phyloP scores from a whole-genome alignment of 2,113 vertebrate species.

The Microtus ochrogaster region DNA sequence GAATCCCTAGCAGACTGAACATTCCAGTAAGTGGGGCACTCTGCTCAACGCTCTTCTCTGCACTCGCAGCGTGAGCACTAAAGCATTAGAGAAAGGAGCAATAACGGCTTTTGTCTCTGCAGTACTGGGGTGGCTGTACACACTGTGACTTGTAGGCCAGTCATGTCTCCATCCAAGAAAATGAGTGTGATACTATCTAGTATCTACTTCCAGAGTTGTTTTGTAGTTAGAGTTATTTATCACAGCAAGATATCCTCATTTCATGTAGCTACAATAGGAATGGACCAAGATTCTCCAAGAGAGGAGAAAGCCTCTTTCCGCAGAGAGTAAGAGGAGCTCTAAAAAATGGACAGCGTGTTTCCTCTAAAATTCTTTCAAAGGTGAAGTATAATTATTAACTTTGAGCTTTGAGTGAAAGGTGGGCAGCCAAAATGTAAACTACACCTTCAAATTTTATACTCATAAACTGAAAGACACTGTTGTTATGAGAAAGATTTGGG shows the following conservation, averaged over 20 bases:
- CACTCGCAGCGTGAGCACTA: not conserved
- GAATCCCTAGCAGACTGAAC: slow-evolving; percentile 14
- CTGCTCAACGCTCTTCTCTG: not conserved
- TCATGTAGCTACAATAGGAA: not conserved
- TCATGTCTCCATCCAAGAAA: not conserved
- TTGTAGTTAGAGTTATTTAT: slow-evolving; percentile 3
- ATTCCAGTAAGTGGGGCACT: not conserved
- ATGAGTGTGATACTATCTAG: not conserved
- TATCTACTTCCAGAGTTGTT: not conserved
- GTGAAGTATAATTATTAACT: not conserved
- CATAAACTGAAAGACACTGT: not conserved
- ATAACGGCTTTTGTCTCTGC: not conserved
- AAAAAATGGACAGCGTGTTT: not conserved
- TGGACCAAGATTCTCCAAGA: not conserved
- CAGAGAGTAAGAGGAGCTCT: not conserved
- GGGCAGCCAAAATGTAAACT: not conserved
- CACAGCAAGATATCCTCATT: not conserved
- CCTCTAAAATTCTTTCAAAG: not conserved
- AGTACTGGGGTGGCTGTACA: not conserved
- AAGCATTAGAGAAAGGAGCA: not conserved
- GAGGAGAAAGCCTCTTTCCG: not conserved
- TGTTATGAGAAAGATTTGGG: not conserved
- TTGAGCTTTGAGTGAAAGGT: not conserved
- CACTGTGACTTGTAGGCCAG: not conserved
- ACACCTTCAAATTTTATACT: not conserved